phyloP scores from a whole-genome alignment of 2,888 invertebrate species.

The Acanthosepion esculentum region DNA sequence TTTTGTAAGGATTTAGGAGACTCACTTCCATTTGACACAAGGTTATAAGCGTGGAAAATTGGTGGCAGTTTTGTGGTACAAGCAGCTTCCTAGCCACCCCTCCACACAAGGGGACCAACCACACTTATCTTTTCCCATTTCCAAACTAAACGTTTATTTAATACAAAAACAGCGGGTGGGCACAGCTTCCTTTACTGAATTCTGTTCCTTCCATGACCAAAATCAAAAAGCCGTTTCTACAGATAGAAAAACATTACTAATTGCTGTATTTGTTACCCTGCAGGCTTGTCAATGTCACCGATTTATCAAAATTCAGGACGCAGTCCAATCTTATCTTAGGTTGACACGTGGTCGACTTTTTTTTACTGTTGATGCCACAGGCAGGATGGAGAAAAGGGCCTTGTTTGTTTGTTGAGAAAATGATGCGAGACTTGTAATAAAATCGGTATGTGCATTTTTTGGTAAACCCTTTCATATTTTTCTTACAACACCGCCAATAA shows the following conservation, averaged over 20 bases:
- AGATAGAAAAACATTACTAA: neutral
- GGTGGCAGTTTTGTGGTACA: too few species aligned
- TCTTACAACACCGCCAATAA: neutral
- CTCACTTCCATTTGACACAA: too few species aligned
- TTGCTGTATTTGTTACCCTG: neutral
- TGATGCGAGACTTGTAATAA: neutral
- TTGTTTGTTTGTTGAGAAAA: neutral
- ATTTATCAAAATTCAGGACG: neutral
- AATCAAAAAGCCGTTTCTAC: neutral
- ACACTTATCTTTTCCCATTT: too few species aligned
- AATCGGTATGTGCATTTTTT: neutral
- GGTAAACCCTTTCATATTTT: neutral
- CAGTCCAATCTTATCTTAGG: neutral
- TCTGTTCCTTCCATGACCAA: neutral
- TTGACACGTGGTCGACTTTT: conserved; percentile 6
- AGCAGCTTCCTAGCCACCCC: too few species aligned
- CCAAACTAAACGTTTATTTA: too few species aligned
- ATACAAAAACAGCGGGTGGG: neutral
- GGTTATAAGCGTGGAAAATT: too few species aligned
- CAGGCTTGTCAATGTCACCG: neutral
- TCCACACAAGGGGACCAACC: too few species aligned
- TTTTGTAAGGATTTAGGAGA: too few species aligned
- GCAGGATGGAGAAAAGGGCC: neutral
- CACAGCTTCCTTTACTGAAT: neutral
- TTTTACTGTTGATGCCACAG: neutral